These are phyloP conservation scores for Pemphredon lugubris DNA, from an alignment of 2,888 invertebrate genomes.

Conservation along the genomic window DNA sequence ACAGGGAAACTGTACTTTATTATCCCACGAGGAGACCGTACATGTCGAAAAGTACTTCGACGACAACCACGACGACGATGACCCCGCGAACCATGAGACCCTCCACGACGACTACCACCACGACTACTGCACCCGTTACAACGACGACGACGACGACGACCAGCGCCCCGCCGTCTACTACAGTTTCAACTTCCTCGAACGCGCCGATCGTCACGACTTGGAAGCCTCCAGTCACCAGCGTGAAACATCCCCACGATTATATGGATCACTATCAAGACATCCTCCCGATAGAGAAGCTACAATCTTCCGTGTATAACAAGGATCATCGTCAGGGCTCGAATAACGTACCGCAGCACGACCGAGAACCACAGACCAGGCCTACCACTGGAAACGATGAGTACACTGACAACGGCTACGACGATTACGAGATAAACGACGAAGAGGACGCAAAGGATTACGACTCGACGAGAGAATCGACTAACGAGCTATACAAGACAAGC, in stretches of 20 bases:
- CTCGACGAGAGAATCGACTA: slow-evolving; percentile 30
- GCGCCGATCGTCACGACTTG: slow-evolving; percentile 79
- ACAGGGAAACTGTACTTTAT: slow-evolving; percentile 63
- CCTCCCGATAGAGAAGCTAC: slow-evolving; percentile 71
- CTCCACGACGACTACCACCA: slow-evolving; percentile 32
- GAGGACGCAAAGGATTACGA: slow-evolving; percentile 51
- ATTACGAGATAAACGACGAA: slow-evolving; percentile 64
- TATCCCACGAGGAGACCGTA: slow-evolving; percentile 59
- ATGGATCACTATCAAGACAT: slow-evolving; percentile 58
- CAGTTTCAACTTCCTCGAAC: slow-evolving; percentile 61
- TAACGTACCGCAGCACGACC: slow-evolving; percentile 40
- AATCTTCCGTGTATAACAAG: slow-evolving; percentile 45
- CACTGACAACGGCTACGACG: slow-evolving; percentile 79
- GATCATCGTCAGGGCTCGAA: slow-evolving; percentile 44
- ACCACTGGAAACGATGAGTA: slow-evolving; percentile 71
- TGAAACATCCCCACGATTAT: slow-evolving; percentile 32
- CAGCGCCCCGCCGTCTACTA: slow-evolving; percentile 46
- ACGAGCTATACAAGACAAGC: slow-evolving; percentile 28
- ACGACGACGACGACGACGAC: slow-evolving; percentile 65
- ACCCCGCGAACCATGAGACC: too few relatives aligned
- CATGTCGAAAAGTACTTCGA: slow-evolving; percentile 51
- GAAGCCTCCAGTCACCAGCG: slow-evolving; percentile 68
- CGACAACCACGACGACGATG: slow-evolving; percentile 39
- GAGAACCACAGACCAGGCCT: slow-evolving; percentile 31
- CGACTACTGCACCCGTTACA: slow-evolving; percentile 39